These are phyloP conservation scores for Dastarcus helophoroides DNA, from an alignment of 2,888 invertebrate genomes.

Conservation along the genomic window DNA sequence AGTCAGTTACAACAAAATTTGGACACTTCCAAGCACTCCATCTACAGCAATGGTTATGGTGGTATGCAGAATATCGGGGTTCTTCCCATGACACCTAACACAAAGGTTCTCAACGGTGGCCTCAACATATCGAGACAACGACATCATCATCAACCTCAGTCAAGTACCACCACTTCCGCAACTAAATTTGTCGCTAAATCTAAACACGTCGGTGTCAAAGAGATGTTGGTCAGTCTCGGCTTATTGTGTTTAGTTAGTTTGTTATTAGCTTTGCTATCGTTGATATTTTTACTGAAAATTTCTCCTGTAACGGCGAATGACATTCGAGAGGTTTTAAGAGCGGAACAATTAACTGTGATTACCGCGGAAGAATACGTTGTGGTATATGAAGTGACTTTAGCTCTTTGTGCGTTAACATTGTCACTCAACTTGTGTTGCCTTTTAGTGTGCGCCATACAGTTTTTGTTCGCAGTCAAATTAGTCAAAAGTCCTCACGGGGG, in stretches of 20 bases:
- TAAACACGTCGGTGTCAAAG: slow-evolving; percentile 53
- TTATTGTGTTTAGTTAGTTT: slow-evolving; percentile 77
- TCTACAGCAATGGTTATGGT: slow-evolving; percentile 47
- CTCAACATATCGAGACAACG: slow-evolving; percentile 47
- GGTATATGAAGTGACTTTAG: slow-evolving; percentile 85
- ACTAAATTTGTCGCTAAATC: slow-evolving; percentile 35
- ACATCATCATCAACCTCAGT: too few relatives aligned
- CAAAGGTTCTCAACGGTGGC: slow-evolving; percentile 41
- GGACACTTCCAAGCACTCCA: slow-evolving; percentile 54
- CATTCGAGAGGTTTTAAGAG: slow-evolving; percentile 42
- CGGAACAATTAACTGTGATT: slow-evolving; percentile 45
- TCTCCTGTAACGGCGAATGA: slow-evolving; percentile 56
- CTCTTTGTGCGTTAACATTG: slow-evolving; percentile 77
- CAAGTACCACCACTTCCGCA: slow-evolving; percentile 24
- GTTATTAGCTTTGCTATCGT: slow-evolving; percentile 67
- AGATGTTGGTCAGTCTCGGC: slow-evolving; percentile 76
- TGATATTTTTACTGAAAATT: slow-evolving; percentile 77
- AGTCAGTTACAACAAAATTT: slow-evolving; percentile 42
- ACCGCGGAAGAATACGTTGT: slow-evolving; percentile 72
- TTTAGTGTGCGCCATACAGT: slow-evolving; percentile 88
- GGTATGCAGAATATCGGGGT: slow-evolving; percentile 18
- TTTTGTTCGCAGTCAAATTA: slow-evolving; percentile 85
- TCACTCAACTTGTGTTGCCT: slow-evolving; percentile 84
- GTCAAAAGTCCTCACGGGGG: slow-evolving; percentile 74
- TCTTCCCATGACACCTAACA: slow-evolving; percentile 16